These are phyloP conservation scores for Phortica magna DNA, from an alignment of 2,888 invertebrate genomes.

Conservation along the genomic window DNA sequence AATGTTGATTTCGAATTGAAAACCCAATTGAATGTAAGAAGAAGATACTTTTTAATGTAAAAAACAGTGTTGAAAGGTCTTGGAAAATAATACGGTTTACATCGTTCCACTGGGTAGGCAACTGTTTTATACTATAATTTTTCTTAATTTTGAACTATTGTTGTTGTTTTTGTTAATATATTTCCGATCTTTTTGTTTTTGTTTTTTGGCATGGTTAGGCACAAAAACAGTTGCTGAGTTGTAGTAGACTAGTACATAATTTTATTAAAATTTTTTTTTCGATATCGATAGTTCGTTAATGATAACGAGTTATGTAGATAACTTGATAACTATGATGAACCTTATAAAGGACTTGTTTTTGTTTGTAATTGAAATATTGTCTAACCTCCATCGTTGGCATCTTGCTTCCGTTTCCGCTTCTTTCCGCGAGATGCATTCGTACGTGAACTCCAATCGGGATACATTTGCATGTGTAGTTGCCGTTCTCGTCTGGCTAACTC, in stretches of 20 bases:
- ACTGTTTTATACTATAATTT: constrained; percentile 10
- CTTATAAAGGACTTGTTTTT: constrained; percentile 37
- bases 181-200: not conserved
- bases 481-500: constrained; percentile 99
- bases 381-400: constrained; percentile 96
- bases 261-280: constrained; percentile 20
- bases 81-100: not conserved
- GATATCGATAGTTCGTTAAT: constrained; percentile 1
- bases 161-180: not conserved
- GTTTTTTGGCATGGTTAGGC: not conserved
- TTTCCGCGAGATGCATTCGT: constrained; percentile 99
- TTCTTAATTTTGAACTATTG: constrained; percentile 4
- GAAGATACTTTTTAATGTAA: not conserved
- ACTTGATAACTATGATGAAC: not conserved
- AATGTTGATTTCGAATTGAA: not conserved
- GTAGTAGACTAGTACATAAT: constrained; percentile 4
- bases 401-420: constrained; percentile 99
- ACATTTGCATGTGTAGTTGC: constrained; percentile 99
- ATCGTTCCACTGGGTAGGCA: not conserved
- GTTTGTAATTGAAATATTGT: constrained; percentile 74
- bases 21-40: not conserved
- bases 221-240: constrained; percentile 11
- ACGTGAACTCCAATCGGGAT: constrained; percentile 99
- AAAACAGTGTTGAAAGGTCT: not conserved
- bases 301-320: constrained; percentile 9